These are phyloP conservation scores for Coregonus ussuriensis DNA, from an alignment of 2,797 vertebrate genomes.

Conservation along the genomic window DNA sequence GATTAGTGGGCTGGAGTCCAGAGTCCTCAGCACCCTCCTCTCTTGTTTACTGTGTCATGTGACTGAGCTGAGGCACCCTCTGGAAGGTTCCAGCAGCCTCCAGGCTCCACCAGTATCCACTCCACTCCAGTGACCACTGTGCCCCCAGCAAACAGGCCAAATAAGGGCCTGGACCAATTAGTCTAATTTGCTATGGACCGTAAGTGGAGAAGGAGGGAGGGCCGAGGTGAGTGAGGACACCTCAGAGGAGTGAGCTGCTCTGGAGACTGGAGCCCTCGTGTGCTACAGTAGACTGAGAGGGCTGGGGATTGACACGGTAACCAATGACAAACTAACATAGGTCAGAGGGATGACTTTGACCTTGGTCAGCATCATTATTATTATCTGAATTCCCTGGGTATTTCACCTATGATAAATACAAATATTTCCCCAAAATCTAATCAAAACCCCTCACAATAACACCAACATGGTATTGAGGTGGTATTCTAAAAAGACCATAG, in stretches of 20 bases:
- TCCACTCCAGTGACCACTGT: slow-evolving; percentile 31
- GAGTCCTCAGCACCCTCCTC: neutral
- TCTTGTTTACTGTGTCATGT: slow-evolving; percentile 6
- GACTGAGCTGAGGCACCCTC: neutral
- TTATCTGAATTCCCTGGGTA: neutral
- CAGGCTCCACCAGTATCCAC: slow-evolving; percentile 49
- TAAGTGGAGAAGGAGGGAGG: slow-evolving; percentile 35
- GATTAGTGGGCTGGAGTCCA: slow-evolving; percentile 20
- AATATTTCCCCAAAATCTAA: too few species aligned
- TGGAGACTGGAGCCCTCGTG: neutral
- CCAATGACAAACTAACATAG: slow-evolving; percentile 19
- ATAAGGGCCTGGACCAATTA: slow-evolving; percentile 69
- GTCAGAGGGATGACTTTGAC: slow-evolving; percentile 2
- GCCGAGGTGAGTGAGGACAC: slow-evolving; percentile 38
- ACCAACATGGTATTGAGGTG: neutral
- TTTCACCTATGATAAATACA: neutral
- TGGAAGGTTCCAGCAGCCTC: neutral
- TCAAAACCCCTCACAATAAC: neutral
- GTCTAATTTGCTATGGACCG: slow-evolving; percentile 57
- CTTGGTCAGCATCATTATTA: neutral
- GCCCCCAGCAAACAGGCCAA: slow-evolving; percentile 60
- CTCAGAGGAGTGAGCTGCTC: slow-evolving; percentile 23
- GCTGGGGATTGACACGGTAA: slow-evolving; percentile 42
- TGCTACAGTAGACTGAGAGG: slow-evolving; percentile 28
- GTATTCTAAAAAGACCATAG: slow-evolving; percentile 27